A percentile compares a stretch with the other conserved stretches of the same genome.
Evolutionary conservation across 2,113 vertebrate species (phyloP).

Genomic region (Menura novaehollandiae): DNA sequence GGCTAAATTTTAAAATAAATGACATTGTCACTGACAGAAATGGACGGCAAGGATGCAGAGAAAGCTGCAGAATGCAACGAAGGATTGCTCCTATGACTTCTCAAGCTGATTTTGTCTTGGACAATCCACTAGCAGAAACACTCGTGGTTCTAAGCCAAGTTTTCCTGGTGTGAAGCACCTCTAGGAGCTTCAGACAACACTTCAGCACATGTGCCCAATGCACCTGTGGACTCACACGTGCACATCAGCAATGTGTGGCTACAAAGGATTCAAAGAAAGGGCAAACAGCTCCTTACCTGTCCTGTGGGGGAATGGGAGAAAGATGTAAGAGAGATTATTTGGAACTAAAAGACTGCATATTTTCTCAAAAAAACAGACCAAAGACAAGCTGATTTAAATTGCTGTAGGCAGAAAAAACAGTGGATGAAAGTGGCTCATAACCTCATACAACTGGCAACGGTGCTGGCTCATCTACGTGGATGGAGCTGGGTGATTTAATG

Average conservation of each 20-base stretch:
- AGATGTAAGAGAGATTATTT: neutral
- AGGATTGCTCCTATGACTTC: neutral
- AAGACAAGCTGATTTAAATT: neutral
- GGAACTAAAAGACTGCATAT: neutral
- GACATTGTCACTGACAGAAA: neutral
- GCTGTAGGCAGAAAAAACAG: neutral
- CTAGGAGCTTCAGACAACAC: neutral
- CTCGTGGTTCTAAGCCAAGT: neutral
- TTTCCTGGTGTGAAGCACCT: neutral
- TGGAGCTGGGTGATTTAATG: neutral
- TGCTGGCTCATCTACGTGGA: neutral
- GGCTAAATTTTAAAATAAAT: neutral
- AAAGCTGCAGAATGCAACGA: neutral
- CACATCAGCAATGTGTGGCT: accelerated
- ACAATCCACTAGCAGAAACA: neutral
- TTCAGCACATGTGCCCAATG: neutral
- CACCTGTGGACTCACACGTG: neutral
- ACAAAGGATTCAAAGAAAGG: neutral
- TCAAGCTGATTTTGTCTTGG: neutral
- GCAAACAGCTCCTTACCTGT: neutral
- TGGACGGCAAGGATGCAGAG: neutral
- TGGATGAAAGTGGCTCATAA: neutral
- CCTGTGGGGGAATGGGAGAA: neutral
- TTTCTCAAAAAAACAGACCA: neutral
- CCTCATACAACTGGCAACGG: accelerated